Evolutionary conservation across 2,797 vertebrate species (phyloP), one percentile per base, ranked within the genome.

Genomic region (Microchirus variegatus): DNA sequence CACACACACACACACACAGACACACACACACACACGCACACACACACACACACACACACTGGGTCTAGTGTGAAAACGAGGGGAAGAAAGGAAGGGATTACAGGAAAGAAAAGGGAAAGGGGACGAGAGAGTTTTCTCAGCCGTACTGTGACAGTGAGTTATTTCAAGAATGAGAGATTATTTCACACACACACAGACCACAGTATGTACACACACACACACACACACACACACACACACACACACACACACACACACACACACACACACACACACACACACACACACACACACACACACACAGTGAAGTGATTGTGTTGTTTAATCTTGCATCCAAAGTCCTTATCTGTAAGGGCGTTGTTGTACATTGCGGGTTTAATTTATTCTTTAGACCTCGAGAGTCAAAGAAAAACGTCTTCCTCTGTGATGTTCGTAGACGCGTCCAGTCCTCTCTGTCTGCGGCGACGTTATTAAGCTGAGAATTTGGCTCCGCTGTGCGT

Each of bases 91-190:
- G 59, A 62, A 17, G 66, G 85, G 88, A 90, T 90, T 88, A 90
- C 74, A 66, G 78, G 62, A 76, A 87, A 87, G 81, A 86, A 88
- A 88, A 31, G 31, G 7, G 31, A 90, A 74, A n/a, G n/a, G 69
- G 60, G 76, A 77, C 77, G 73, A 61, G 73, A 47, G 6, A n/a
- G 53, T 78, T 82, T 85, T 87, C 82, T 83, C 77, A 89, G 80
- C 72, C 64, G 19, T 53, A 69, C 77, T 84, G 73, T 86, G 86
- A 85, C 80, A 78, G 72, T 60, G 65, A 87, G 76, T 80, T 81
- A 89, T 90, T 87, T 85, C 60, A 86, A 86, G 81, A 87, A 89
- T 87, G 83, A 84, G 77, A 83, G 77, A 83, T 83, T 80, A 78
- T 64, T 76, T 66, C 68, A 64, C 72, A 64, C 59, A 75, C 69